Evolutionary conservation across 2,888 invertebrate genomes (phyloP), one percentile per base, ranked within the genome.

Genomic region (Archips xylosteana): DNA sequence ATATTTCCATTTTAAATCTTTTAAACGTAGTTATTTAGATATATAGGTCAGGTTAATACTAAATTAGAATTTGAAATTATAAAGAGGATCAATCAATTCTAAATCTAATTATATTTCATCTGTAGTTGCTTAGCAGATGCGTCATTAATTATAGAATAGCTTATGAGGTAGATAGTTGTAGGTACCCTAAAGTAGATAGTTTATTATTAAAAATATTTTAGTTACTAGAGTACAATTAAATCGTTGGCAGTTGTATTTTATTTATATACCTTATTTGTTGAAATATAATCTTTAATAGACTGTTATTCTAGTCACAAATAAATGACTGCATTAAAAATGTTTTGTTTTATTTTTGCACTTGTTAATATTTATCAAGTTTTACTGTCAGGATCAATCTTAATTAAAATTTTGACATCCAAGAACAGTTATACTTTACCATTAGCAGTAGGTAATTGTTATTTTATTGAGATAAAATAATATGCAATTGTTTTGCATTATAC

Each of bases 231-330:
- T 57, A 66, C 10, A 64, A n/a, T 54, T n/a, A 59, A 39, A 70
- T 70, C 74, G 65, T 74, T 70, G 61, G 65, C 59, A 64, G 64
- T 59, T 73, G 15, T 49, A 68, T 32, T 59, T 69, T 42, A 51
- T 68, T 68, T 64, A 45, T 68, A 68, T 69, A 69, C 51, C 6
- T 70, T 65, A 65, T 70, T 70, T 61, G 59, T 66, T 70, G 51
- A 70, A 61, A 66, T 47, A 66, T 34, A 65, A 74, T 74, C 57
- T 70, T 70, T 74, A 74, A 61, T 74, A 74, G 70, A 70, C 74
- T 74, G 70, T 74, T 70, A 74, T 70, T 70, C 51, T 70, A 74
- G 70, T 74, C 60, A 70, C 74, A 60, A 71, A 65, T 66, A 74
- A 70, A 74, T 65, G 65, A 74, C 70, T 74, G 70, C 61, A 66